A percentile compares a stretch with the other conserved stretches of the same genome.
phyloP scores from a whole-genome alignment of 2,888 invertebrate genomes.

The Lasiommata megera region DNA sequence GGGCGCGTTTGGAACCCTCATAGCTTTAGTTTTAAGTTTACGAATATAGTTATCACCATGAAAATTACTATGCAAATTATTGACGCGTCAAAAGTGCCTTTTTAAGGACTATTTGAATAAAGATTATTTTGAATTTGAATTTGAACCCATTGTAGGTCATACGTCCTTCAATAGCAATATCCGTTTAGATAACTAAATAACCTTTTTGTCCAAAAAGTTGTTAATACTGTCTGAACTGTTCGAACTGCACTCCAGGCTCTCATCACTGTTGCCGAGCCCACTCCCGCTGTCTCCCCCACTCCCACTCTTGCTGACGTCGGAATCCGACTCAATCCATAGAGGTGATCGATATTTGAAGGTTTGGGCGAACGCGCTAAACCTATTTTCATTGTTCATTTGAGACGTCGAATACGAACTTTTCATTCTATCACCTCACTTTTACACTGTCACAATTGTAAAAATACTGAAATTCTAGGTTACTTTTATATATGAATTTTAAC shows the following conservation, averaged over 20 bases:
- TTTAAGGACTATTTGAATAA: too few relatives aligned
- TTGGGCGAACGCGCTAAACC: slow-evolving; percentile 63
- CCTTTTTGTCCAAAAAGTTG: slow-evolving; percentile 74
- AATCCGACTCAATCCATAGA: slow-evolving; percentile 75
- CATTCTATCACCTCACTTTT: slow-evolving; percentile 18
- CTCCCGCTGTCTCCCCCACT: slow-evolving; percentile 30
- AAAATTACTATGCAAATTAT: too few relatives aligned
- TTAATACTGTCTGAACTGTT: slow-evolving; percentile 71
- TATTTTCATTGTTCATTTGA: slow-evolving; percentile 42
- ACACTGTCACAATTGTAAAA: background rate
- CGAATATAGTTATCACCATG: too few relatives aligned
- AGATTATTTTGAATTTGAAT: too few relatives aligned
- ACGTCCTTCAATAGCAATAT: too few relatives aligned
- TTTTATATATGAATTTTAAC: too few relatives aligned
- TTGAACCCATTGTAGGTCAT: too few relatives aligned
- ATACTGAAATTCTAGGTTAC: background rate
- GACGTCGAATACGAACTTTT: slow-evolving; percentile 31
- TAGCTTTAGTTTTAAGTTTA: too few relatives aligned
- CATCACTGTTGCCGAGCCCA: slow-evolving; percentile 54
- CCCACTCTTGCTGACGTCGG: slow-evolving; percentile 54
- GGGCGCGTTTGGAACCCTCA: too few relatives aligned
- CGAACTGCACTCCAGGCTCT: slow-evolving; percentile 53
- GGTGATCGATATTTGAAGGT: slow-evolving; percentile 76
- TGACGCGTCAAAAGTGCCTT: too few relatives aligned
- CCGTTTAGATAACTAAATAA: slow-evolving; percentile 29